phyloP scores from a whole-genome alignment of 2,888 invertebrate genomes.

The Hypena proboscidalis region DNA sequence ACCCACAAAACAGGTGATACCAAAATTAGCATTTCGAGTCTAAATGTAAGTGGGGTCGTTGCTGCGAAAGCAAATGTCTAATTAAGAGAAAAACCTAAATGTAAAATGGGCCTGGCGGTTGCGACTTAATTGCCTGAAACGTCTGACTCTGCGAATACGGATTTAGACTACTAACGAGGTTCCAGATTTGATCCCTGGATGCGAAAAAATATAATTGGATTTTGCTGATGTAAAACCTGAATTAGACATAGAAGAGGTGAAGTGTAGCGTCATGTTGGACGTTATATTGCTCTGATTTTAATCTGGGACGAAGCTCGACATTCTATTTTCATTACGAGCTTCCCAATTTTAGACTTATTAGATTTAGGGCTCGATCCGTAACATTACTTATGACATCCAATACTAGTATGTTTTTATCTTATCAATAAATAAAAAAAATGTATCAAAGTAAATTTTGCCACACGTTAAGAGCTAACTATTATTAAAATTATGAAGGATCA shows the following conservation, averaged over 20 bases:
- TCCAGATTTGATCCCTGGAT: background rate
- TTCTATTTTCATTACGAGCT: background rate
- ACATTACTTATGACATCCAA: too few relatives aligned
- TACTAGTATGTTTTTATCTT: too few relatives aligned
- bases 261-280: background rate
- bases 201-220: conserved; percentile 7
- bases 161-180: conserved; percentile 8
- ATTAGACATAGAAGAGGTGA: background rate
- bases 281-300: conserved; percentile 2
- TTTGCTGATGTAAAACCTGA: background rate
- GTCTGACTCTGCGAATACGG: background rate
- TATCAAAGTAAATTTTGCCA: too few relatives aligned
- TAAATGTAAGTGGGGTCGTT: background rate
- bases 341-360: too few relatives aligned
- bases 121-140: conserved; percentile 3
- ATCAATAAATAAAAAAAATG: too few relatives aligned
- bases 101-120: conserved; percentile 1
- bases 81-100: conserved; percentile 3
- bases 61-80: background rate
- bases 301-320: background rate
- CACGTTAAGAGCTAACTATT: too few relatives aligned
- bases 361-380: too few relatives aligned
- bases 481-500: too few relatives aligned
- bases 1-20: too few relatives aligned
- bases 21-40: background rate